These are phyloP conservation scores for Pangasius larnaudii DNA, from an alignment of 2,797 vertebrate species.

Conservation along the genomic window DNA sequence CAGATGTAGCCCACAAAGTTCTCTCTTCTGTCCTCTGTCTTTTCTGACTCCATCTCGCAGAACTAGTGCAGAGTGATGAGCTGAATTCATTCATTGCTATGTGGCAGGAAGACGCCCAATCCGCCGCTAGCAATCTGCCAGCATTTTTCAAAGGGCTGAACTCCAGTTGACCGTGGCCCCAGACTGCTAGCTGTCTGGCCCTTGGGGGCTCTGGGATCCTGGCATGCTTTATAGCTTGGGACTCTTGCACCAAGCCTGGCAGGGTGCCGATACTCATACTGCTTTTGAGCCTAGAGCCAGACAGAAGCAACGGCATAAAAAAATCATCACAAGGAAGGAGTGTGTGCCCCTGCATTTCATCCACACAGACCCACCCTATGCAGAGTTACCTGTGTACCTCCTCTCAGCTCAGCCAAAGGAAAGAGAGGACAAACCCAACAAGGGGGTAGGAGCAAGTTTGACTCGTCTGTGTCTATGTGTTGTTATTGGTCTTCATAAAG, in stretches of 20 bases:
- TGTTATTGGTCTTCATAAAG: constrained; percentile 42
- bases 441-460: constrained; percentile 30
- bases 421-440: constrained; percentile 23
- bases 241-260: constrained; percentile 46
- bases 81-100: constrained; percentile 53
- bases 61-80: constrained; percentile 38
- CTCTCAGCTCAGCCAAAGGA: constrained; percentile 33
- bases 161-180: constrained; percentile 58
- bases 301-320: constrained; percentile 47
- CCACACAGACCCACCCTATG: constrained; percentile 24
- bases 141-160: constrained; percentile 62
- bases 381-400: constrained; percentile 30
- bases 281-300: constrained; percentile 30
- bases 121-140: constrained; percentile 49
- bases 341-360: constrained; percentile 60
- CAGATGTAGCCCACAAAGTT: constrained; percentile 54
- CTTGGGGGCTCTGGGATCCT: constrained; percentile 49
- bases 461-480: constrained; percentile 27
- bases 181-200: constrained; percentile 50
- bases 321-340: constrained; percentile 61
- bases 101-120: constrained; percentile 55
- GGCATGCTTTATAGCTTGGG: constrained; percentile 53
- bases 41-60: constrained; percentile 35
- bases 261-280: constrained; percentile 42
- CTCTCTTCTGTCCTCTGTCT: constrained; percentile 36